phyloP scores from a whole-genome alignment of 92 coral and sea anemone species.

The Zoanthus gigantus region DNA sequence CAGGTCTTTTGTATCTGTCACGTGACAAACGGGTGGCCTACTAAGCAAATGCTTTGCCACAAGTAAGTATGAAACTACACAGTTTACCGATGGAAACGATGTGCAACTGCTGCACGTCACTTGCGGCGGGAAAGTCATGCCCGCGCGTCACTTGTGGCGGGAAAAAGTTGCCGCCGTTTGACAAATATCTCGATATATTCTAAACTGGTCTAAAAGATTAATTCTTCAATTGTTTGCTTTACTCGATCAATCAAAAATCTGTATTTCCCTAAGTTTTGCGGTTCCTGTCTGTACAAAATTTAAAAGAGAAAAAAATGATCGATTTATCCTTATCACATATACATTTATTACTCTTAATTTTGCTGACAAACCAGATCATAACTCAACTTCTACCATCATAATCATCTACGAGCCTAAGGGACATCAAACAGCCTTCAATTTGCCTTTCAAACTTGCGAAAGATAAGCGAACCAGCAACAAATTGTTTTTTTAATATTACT shows the following conservation, averaged over 20 bases:
- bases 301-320: slow-evolving; percentile 11
- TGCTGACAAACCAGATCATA: neutral
- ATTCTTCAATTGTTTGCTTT: neutral
- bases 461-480: neutral
- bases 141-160: slow-evolving; percentile 48
- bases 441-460: neutral
- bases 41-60: slow-evolving; percentile 56
- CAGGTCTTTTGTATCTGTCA: slow-evolving; percentile 95
- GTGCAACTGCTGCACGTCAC: slow-evolving; percentile 48
- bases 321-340: slow-evolving; percentile 34
- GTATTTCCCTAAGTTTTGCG: neutral
- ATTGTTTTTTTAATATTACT: neutral
- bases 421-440: neutral
- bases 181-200: neutral
- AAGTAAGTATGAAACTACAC: slow-evolving; percentile 45
- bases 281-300: slow-evolving; percentile 27
- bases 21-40: slow-evolving; percentile 92
- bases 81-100: slow-evolving; percentile 18
- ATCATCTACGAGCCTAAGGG: neutral
- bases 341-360: neutral
- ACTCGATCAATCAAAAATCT: neutral
- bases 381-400: slow-evolving; percentile 26
- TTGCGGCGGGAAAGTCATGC: slow-evolving; percentile 67
- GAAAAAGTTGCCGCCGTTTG: slow-evolving; percentile 17
- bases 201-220: neutral